These are phyloP conservation scores for Pterocles burchelli DNA, from an alignment of 2,113 vertebrate species.

Conservation along the genomic window DNA sequence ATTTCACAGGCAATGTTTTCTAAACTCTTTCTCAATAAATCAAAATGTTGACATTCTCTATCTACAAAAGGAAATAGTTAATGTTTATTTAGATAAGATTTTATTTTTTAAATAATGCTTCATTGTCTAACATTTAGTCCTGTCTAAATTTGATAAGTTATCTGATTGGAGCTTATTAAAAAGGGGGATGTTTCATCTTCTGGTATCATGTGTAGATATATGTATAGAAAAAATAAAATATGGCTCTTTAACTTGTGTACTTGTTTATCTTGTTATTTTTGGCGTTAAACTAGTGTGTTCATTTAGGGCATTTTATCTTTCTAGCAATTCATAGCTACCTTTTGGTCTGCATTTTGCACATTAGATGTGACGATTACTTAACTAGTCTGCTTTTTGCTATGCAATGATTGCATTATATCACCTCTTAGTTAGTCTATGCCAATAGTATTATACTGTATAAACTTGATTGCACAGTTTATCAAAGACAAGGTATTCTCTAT, in stretches of 20 bases:
- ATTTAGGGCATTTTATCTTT: constrained; percentile 72
- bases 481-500: constrained; percentile 83
- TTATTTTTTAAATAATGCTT: constrained; percentile 63
- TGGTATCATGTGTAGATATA: constrained; percentile 80
- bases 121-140: constrained; percentile 75
- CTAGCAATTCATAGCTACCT: constrained; percentile 78
- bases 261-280: constrained; percentile 82
- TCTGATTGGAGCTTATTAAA: constrained; percentile 64
- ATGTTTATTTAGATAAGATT: constrained; percentile 60
- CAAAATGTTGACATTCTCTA: constrained; percentile 54
- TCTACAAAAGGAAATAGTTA: constrained; percentile 47
- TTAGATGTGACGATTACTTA: constrained; percentile 90
- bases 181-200: constrained; percentile 75
- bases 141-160: constrained; percentile 72
- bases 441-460: constrained; percentile 83
- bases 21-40: constrained; percentile 60
- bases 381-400: constrained; percentile 97
- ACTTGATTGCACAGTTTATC: constrained; percentile 86
- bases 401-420: constrained; percentile 92
- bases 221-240: constrained; percentile 84
- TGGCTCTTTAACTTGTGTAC: constrained; percentile 78
- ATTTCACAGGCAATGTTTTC: constrained; percentile 67
- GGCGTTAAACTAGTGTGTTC: constrained; percentile 78
- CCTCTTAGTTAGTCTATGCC: constrained; percentile 84
- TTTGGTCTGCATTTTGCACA: constrained; percentile 97